Evolutionary conservation across 1,140 invertebrate species (phyloP).

Genomic region (Apocrypta bakeri): DNA sequence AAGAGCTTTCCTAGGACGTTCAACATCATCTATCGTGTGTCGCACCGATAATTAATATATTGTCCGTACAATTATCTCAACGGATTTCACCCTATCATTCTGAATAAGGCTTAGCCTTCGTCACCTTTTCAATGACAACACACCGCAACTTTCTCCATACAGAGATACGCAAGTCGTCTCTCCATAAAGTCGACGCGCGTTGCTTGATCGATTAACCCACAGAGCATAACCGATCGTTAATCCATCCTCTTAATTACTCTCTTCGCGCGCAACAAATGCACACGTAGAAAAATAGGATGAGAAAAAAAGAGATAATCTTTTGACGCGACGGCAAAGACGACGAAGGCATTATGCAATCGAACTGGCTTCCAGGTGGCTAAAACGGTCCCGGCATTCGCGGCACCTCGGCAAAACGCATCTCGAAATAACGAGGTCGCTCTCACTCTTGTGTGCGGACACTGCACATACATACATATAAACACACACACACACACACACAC

Average conservation of each 20-base stretch:
- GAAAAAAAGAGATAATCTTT: background rate
- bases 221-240: background rate
- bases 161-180: too few species aligned
- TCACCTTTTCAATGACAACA: background rate
- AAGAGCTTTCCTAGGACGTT: too few species aligned
- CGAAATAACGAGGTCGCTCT: slow-evolving; percentile 47
- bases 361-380: slow-evolving; percentile 44
- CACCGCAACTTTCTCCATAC: background rate
- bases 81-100: too few species aligned
- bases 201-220: background rate
- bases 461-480: too few species aligned
- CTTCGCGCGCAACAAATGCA: too few species aligned
- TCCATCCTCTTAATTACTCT: background rate
- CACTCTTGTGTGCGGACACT: background rate
- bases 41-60: background rate
- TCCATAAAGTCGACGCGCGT: background rate
- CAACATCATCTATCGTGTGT: too few species aligned
- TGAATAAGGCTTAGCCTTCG: too few species aligned
- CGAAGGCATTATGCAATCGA: slow-evolving; percentile 40
- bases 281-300: background rate
- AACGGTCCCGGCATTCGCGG: slow-evolving; percentile 46
- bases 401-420: slow-evolving; percentile 39
- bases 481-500: too few species aligned
- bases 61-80: background rate
- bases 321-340: background rate